A percentile compares a stretch with the other conserved stretches of the same genome.
These are phyloP conservation scores for Polia nebulosa DNA, from an alignment of 2,888 invertebrate species.

Conservation along the genomic window DNA sequence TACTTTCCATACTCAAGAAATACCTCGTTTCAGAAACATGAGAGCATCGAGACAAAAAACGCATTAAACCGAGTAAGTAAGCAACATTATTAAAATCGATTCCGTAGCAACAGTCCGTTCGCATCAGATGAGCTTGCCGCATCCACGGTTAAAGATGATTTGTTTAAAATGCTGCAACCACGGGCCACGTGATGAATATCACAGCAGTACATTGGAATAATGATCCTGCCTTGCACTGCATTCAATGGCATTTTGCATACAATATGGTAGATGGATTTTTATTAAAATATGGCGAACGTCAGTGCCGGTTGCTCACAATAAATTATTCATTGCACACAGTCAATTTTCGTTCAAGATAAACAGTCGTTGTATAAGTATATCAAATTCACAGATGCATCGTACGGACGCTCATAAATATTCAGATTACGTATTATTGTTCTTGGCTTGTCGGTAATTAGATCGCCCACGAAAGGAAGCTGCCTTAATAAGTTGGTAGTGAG, in stretches of 20 bases:
- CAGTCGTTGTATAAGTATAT: constrained; percentile 80
- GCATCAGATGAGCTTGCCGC: constrained; percentile 67
- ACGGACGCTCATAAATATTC: constrained; percentile 86
- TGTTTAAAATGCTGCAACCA: constrained; percentile 89
- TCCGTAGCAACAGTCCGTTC: constrained; percentile 68
- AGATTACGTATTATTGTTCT: constrained; percentile 89
- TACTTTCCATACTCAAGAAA: constrained; percentile 68
- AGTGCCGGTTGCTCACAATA: constrained; percentile 88
- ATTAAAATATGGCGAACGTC: constrained; percentile 90
- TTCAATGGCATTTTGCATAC: constrained; percentile 91
- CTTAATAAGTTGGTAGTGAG: constrained; percentile 84
- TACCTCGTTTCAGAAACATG: constrained; percentile 66
- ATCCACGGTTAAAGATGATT: constrained; percentile 88
- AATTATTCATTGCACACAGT: constrained; percentile 90
- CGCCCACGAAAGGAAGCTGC: constrained; percentile 87
- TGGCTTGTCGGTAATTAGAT: constrained; percentile 90
- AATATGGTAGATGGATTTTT: constrained; percentile 91
- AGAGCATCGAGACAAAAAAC: constrained; percentile 70
- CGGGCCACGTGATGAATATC: constrained; percentile 88
- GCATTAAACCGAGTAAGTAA: constrained; percentile 67
- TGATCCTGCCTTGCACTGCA: constrained; percentile 89
- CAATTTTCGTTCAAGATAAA: constrained; percentile 88
- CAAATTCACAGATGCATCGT: constrained; percentile 83
- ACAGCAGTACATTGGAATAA: constrained; percentile 89
- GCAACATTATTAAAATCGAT: constrained; percentile 65